Evolutionary conservation across 2,888 invertebrate genomes (phyloP).

Genomic region (Hymenopus coronatus): DNA sequence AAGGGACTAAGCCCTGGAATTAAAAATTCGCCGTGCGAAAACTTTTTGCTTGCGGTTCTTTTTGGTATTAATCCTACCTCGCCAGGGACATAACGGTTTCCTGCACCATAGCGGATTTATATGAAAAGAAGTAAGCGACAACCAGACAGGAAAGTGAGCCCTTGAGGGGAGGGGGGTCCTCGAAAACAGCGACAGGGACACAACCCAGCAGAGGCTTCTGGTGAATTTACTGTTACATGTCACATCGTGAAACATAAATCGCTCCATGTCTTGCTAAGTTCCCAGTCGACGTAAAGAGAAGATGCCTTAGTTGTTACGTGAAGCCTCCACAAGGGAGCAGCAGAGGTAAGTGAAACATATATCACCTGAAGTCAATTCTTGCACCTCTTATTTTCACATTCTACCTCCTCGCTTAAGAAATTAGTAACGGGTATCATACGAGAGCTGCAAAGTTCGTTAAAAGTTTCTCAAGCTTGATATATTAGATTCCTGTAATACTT

Average conservation of each 20-base stretch:
- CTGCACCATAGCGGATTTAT: not conserved
- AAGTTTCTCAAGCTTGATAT: too few relatives aligned
- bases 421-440: too few relatives aligned
- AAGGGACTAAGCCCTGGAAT: conserved; percentile 3
- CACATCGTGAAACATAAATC: conserved; percentile 13
- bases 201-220: not conserved
- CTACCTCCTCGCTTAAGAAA: not conserved
- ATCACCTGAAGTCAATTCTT: not conserved
- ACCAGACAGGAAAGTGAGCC: not conserved
- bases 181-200: not conserved
- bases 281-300: not conserved
- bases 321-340: not conserved
- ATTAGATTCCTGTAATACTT: too few relatives aligned
- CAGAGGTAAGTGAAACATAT: not conserved
- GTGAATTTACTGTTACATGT: not conserved
- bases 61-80: not conserved
- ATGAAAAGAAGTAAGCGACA: not conserved
- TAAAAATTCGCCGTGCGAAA: conserved; percentile 14
- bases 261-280: conserved; percentile 1
- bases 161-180: not conserved
- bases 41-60: not conserved
- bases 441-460: too few relatives aligned
- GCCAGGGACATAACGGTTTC: not conserved
- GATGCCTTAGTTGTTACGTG: not conserved
- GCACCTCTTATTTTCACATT: not conserved